Evolutionary conservation across 2,888 invertebrate genomes (phyloP).

Genomic region (Oxystoma pomonae): DNA sequence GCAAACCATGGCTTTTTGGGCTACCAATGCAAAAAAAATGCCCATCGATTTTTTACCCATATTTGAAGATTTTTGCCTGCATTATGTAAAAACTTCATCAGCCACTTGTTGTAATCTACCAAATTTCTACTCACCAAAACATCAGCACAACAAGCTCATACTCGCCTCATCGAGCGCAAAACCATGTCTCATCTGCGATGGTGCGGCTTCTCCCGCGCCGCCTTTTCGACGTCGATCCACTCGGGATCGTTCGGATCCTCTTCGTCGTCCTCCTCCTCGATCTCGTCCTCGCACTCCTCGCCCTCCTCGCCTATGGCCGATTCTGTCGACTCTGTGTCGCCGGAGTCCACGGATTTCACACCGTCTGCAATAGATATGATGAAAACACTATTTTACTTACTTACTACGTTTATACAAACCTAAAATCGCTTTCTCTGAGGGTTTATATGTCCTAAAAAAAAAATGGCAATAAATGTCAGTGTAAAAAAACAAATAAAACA

Average conservation of each 20-base stretch:
- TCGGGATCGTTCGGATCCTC: slow-evolving; percentile 86
- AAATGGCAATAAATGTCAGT: no score
- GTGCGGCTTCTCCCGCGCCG: slow-evolving; percentile 42
- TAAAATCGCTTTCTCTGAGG: no score
- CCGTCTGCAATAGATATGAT: no score
- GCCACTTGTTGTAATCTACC: no score
- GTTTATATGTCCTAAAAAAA: no score
- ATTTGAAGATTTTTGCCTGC: no score
- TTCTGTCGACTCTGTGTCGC: slow-evolving; percentile 51
- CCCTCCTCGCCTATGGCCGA: slow-evolving; percentile 66
- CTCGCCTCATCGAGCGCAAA: background rate
- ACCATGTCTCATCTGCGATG: background rate
- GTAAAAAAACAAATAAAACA: no score
- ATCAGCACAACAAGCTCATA: background rate
- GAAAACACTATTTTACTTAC: background rate
- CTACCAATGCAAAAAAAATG: no score
- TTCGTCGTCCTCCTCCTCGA: slow-evolving; percentile 63
- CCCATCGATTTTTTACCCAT: no score
- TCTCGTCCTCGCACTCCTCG: slow-evolving; percentile 67
- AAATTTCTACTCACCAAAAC: background rate
- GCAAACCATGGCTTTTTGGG: no score
- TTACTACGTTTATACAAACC: no score
- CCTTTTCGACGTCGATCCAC: slow-evolving; percentile 58
- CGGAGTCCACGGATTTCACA: slow-evolving; percentile 29
- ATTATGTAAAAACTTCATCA: no score